Conservation (phyloP, 2,888 invertebrate genomes). For the Chloromyia formosa region DNA sequence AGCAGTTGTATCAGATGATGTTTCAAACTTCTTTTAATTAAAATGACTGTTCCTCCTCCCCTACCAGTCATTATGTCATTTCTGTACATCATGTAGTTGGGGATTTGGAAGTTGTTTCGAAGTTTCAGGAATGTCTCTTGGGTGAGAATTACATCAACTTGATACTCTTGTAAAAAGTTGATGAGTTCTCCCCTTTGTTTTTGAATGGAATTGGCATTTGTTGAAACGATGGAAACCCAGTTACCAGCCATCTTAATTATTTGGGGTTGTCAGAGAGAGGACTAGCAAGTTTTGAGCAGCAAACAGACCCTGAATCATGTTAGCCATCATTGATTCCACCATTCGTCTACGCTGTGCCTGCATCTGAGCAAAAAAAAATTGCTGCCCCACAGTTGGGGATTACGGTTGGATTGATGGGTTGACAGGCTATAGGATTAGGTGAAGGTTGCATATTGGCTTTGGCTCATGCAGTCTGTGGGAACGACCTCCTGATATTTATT, state of each 20-base stretch:
- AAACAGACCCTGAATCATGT: no score
- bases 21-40: background rate
- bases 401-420: no score
- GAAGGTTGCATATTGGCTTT: background rate
- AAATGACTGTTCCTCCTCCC: slow-evolving; percentile 3
- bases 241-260: background rate
- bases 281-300: no score
- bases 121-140: slow-evolving; percentile 20
- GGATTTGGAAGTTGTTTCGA: background rate
- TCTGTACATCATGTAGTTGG: background rate
- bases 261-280: background rate
- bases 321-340: no score
- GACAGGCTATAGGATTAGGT: background rate
- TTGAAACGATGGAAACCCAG: background rate
- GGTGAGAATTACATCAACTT: slow-evolving; percentile 1
- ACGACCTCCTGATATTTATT: background rate
- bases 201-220: no score
- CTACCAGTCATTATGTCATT: slow-evolving; percentile 1
- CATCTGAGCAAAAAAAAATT: background rate
- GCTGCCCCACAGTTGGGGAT: background rate
- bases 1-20: background rate
- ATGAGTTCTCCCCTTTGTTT: no score
- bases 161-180: background rate
- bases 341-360: background rate
- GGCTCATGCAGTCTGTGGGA: background rate